These are phyloP conservation scores for Ctena decussata DNA, from an alignment of 2,888 invertebrate genomes.

Conservation along the genomic window DNA sequence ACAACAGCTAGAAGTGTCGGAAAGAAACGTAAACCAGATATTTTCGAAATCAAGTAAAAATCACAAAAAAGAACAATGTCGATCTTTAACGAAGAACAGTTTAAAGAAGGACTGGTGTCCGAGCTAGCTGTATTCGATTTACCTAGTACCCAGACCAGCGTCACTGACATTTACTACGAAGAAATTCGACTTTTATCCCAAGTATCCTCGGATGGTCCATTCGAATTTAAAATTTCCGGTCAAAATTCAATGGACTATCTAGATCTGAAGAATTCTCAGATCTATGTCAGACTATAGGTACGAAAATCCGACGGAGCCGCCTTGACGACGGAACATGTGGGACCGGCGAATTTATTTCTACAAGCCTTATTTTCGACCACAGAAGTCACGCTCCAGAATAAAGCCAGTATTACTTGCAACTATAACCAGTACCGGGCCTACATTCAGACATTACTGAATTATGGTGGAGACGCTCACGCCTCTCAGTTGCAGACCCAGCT, in stretches of 20 bases:
- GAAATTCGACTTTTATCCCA: conserved; percentile 50
- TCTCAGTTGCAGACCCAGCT: conserved; percentile 37
- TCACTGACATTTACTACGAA: conserved; percentile 43
- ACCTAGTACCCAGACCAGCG: conserved; percentile 48
- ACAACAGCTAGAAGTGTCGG: neutral
- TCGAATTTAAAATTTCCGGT: conserved; percentile 44
- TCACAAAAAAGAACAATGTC: conserved; percentile 24
- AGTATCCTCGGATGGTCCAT: conserved; percentile 29
- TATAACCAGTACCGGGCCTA: conserved; percentile 51
- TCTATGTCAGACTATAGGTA: conserved; percentile 35
- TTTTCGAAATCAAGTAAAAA: neutral
- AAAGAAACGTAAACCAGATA: neutral
- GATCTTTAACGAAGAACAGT: conserved; percentile 27
- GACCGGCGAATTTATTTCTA: conserved; percentile 54
- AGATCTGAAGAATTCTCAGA: conserved; percentile 37
- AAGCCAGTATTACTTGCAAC: conserved; percentile 36
- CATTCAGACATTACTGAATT: conserved; percentile 48
- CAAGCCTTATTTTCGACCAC: conserved; percentile 47
- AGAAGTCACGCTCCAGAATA: conserved; percentile 58
- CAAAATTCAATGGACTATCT: conserved; percentile 55
- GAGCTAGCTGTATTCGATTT: conserved; percentile 44
- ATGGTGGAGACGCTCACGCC: conserved; percentile 30
- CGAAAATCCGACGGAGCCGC: conserved; percentile 27
- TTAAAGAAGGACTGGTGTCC: conserved; percentile 28
- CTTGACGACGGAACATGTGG: conserved; percentile 39